These are phyloP conservation scores for Maccullochella peelii DNA, from an alignment of 2,113 vertebrate genomes.

Conservation along the genomic window DNA sequence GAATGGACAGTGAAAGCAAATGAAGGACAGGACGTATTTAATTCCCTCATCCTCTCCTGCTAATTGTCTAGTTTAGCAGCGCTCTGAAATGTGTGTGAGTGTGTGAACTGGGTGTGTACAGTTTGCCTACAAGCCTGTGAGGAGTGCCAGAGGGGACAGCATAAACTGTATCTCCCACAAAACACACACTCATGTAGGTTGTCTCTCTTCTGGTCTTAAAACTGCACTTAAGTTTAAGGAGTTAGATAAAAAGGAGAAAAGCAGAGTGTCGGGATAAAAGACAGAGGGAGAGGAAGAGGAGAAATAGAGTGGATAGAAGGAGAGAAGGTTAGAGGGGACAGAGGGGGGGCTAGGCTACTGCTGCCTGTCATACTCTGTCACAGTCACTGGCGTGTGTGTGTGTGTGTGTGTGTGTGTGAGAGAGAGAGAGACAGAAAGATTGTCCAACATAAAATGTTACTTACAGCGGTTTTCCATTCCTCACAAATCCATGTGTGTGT, in stretches of 20 bases:
- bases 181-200: background rate
- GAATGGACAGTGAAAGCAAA: background rate
- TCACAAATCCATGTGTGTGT: conserved; percentile 31
- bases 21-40: background rate
- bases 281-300: background rate
- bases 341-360: conserved; percentile 49
- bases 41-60: background rate
- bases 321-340: conserved; percentile 61
- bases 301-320: conserved; percentile 2
- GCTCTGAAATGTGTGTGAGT: conserved; percentile 8
- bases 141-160: background rate
- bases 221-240: background rate
- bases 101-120: background rate
- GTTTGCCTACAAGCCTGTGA: background rate
- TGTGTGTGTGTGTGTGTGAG: conserved; percentile 27
- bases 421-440: conserved; percentile 13
- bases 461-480: conserved; percentile 55
- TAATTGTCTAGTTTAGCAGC: conserved; percentile 32
- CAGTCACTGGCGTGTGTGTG: conserved; percentile 46
- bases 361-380: conserved; percentile 72
- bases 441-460: conserved; percentile 58
- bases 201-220: background rate
- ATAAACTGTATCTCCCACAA: background rate
- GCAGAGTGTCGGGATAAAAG: background rate
- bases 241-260: background rate